phyloP scores from a whole-genome alignment of 2,113 vertebrate species.

The Balaenoptera acutorostrata region DNA sequence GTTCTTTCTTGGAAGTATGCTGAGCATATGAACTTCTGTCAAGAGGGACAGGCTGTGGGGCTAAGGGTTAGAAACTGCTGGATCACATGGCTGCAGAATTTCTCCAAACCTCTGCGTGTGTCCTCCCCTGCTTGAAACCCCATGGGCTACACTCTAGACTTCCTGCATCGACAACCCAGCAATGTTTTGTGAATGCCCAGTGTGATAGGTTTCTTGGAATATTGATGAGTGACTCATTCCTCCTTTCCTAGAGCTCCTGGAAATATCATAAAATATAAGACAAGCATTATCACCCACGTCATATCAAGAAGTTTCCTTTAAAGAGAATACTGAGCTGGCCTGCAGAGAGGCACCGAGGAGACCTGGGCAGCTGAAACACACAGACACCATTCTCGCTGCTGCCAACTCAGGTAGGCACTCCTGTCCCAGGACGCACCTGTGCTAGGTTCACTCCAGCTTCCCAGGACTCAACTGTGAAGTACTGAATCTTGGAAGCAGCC shows the following conservation, averaged over 20 bases:
- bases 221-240: slow-evolving; percentile 38
- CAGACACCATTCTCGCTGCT: rapidly evolving
- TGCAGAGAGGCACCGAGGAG: not conserved
- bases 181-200: not conserved
- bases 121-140: not conserved
- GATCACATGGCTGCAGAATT: rapidly evolving
- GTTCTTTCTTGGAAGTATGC: not conserved
- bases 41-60: not conserved
- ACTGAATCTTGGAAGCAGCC: not conserved
- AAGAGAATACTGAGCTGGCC: not conserved
- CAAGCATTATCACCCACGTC: not conserved
- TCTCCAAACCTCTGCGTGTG: not conserved
- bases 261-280: not conserved
- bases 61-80: not conserved
- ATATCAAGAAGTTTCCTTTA: not conserved
- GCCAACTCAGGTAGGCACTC: too few relatives aligned
- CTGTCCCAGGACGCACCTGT: not conserved
- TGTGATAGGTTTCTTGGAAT: slow-evolving; percentile 30
- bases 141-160: not conserved
- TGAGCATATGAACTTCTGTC: not conserved
- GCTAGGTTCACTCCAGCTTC: not conserved
- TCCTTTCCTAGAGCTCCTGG: slow-evolving; percentile 27
- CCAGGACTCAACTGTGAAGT: not conserved
- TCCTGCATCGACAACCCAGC: not conserved
- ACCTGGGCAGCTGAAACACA: not conserved